Evolutionary conservation across 64 coral and sea anemone species (phyloP), one percentile per base, ranked within the genome.

Genomic region (Stylophora pistillata): DNA sequence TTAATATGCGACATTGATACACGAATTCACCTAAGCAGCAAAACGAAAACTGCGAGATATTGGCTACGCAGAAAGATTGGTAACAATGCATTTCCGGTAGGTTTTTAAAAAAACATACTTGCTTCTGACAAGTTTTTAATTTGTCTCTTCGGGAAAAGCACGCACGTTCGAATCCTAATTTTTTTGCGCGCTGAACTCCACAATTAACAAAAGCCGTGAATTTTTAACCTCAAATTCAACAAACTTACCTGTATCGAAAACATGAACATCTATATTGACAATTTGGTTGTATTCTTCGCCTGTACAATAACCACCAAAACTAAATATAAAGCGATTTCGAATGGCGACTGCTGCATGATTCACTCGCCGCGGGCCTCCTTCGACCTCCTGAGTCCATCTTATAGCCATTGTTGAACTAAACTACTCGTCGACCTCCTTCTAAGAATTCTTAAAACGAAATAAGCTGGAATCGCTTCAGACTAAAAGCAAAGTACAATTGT

Each of bases 291-390:
- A 99, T 53, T 99, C 97, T 25, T 99, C 93, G 12, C 97, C 97
- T 28, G 97, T 95, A 64, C 93, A 99, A 74, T 95, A 99, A 14
- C 97, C 97, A 17, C 97, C 97, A 72, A 99, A 99, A 58, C 97
- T 99, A 61, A 99, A 99, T 32, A 99, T 78, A 76, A 90, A 99
- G 30, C 97, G 88, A 53, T 95, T 84, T 32, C 90, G 89, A 41
- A 99, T 78, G 10, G 90, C 16, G 6, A 99, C 90, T 30, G 97
- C 93, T 6, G 97, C 97, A 77, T 99, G 97, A 68, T 99, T 99
- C 21, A 99, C 97, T 31, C 97, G 74, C 32, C 97, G 87, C 15
- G 97, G 97, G 0, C 97, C 97, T 62, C 90, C 97, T 17, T 99
- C 97, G 12, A 93, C 87, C 17, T 86, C 75, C 63, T 94, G 89